Base-by-base conservation (phyloP, 35 echinoderm and acorn worm species). In the Acanthaster planci region DNA sequence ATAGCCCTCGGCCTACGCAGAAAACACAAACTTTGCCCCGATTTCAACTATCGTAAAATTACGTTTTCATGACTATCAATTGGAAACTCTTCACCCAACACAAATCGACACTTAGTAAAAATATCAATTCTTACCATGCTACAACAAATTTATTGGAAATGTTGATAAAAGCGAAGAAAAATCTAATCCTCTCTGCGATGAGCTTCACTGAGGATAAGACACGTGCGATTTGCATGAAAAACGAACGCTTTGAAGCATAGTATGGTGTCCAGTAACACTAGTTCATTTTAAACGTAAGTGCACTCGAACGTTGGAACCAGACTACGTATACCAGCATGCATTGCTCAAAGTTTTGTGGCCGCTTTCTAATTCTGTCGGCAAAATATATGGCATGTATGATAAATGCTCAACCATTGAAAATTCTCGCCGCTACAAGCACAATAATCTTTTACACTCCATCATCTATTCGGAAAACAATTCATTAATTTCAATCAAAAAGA, bases 161-260 rank as follows among this genome's bases (percentile, higher is more conserved):
- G 51, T 40, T 19, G 52, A 51, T 51, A 37, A 59, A 80, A 77
- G 53, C 29, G 38, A 38, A 53, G 39, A 3, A 44, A 79, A 87
- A 38, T 59, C 37, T 52, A 29, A 53, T 60, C 86, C 86, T 87
- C 86, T 87, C 86, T 30, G 86, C 86, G 42, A 56, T 55, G 14
- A 35, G 86, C 86, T 87, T 87, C 86, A 87, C 86, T 77, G 86
- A 87, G 86, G 86, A 81, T 32, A 4, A 72, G 64, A 72, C 64
- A 72, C 64, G 64, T 72, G 64, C 64, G 15, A 9, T 23, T 23
- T 72, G 14, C 30, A 21, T 30, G 18, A 60, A 47, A 72, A 72
- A 2, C 1, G 21, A 72, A 72, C 23, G 64, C 64, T 21, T 31
- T 72, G 23, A 6, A 12, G 42, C 42, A 12, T 47, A 6, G 42